These are phyloP conservation scores for Sussaba pulchella DNA, from an alignment of 2,888 invertebrate species.

Conservation along the genomic window DNA sequence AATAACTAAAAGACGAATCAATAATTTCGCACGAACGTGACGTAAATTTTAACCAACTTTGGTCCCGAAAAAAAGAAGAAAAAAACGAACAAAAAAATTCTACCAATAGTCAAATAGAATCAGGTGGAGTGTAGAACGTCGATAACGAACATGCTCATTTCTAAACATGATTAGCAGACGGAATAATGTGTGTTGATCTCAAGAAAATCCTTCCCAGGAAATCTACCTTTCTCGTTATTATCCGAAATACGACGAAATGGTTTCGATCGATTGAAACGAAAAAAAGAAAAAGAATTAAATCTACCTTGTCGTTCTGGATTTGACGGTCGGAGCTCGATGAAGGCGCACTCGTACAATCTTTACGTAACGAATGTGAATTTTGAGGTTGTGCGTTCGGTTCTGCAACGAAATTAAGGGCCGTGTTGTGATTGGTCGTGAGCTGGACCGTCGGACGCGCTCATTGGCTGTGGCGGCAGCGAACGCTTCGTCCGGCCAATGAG, in stretches of 20 bases:
- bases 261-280: neutral
- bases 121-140: neutral
- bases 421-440: neutral
- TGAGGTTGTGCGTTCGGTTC: neutral
- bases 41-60: too few relatives aligned
- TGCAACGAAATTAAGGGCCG: neutral
- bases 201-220: neutral
- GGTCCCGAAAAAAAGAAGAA: too few relatives aligned
- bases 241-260: neutral
- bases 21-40: too few relatives aligned
- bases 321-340: constrained; percentile 4
- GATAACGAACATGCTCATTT: too few relatives aligned
- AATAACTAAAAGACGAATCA: too few relatives aligned
- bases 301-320: constrained; percentile 17
- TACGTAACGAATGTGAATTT: constrained; percentile 31
- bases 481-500: neutral
- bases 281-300: neutral
- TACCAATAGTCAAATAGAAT: too few relatives aligned
- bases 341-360: constrained; percentile 3
- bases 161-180: neutral
- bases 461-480: neutral
- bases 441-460: neutral
- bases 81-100: too few relatives aligned
- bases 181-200: neutral
- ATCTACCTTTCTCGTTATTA: neutral